Evolutionary conservation across 1,140 invertebrate genomes (phyloP).

Genomic region (Bombus affinis): DNA sequence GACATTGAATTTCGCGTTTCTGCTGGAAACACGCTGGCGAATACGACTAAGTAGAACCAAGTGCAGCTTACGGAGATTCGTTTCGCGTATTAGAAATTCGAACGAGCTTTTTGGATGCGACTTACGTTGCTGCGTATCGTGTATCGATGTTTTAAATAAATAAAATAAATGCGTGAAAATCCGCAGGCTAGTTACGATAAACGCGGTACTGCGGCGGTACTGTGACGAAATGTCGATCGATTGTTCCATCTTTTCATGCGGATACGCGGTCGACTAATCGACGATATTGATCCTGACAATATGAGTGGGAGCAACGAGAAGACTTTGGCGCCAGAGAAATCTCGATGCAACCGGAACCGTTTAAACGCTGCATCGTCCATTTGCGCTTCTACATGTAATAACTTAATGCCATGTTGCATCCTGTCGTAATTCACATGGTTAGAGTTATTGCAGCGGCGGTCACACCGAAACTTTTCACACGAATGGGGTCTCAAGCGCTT

Average conservation of each 20-base stretch:
- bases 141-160: too few species aligned
- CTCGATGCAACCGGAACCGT: conserved; percentile 42
- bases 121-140: too few species aligned
- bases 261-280: background rate
- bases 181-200: background rate
- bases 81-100: too few species aligned
- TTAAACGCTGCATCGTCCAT: conserved; percentile 33
- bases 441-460: conserved; percentile 10
- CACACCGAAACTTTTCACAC: conserved; percentile 49
- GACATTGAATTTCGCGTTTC: too few species aligned
- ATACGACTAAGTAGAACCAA: too few species aligned
- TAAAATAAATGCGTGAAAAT: rapidly evolving
- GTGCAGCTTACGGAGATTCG: too few species aligned
- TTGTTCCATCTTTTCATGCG: background rate
- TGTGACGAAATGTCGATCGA: background rate
- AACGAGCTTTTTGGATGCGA: too few species aligned
- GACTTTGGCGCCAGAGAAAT: conserved; percentile 31
- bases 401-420: conserved; percentile 51
- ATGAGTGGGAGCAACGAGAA: conserved; percentile 9
- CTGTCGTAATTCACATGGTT: conserved; percentile 51
- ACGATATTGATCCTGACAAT: background rate
- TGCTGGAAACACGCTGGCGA: too few species aligned
- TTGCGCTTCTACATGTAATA: conserved; percentile 46
- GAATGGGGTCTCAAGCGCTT: background rate
- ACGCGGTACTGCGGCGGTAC: too few species aligned